These are phyloP conservation scores for Chelon auratus DNA, from an alignment of 2,797 vertebrate species.

Conservation along the genomic window DNA sequence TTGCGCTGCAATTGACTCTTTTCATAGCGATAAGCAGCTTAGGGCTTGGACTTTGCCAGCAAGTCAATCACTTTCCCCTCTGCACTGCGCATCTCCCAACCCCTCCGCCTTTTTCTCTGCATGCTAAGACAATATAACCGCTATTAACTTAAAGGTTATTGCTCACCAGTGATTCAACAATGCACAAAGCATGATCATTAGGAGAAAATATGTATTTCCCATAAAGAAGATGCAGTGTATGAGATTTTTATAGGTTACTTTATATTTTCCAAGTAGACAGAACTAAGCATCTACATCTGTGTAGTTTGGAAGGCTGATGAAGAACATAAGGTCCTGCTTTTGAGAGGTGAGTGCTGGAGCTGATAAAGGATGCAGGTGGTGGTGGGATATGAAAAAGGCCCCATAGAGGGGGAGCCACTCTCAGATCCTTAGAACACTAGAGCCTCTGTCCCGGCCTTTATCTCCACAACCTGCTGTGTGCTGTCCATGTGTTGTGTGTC, in stretches of 20 bases:
- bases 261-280: conserved; percentile 20
- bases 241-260: not conserved
- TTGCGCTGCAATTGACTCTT: conserved; percentile 73
- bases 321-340: conserved; percentile 32
- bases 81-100: conserved; percentile 50
- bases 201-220: conserved; percentile 22
- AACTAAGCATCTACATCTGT: conserved; percentile 14
- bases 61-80: conserved; percentile 67
- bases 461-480: conserved; percentile 60
- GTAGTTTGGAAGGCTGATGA: conserved; percentile 32
- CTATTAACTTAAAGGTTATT: conserved; percentile 34
- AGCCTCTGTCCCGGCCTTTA: conserved; percentile 61
- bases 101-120: conserved; percentile 33
- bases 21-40: conserved; percentile 78
- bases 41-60: conserved; percentile 57
- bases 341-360: conserved; percentile 52
- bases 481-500: conserved; percentile 37
- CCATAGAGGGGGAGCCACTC: conserved; percentile 15
- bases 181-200: not conserved
- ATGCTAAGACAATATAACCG: conserved; percentile 37
- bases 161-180: conserved; percentile 33
- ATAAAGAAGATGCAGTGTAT: not conserved
- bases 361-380: conserved; percentile 71
- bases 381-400: conserved; percentile 63
- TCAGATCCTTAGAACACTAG: conserved; percentile 63